Base-by-base conservation (phyloP, 2,888 invertebrate species). In the Adelphocoris suturalis region DNA sequence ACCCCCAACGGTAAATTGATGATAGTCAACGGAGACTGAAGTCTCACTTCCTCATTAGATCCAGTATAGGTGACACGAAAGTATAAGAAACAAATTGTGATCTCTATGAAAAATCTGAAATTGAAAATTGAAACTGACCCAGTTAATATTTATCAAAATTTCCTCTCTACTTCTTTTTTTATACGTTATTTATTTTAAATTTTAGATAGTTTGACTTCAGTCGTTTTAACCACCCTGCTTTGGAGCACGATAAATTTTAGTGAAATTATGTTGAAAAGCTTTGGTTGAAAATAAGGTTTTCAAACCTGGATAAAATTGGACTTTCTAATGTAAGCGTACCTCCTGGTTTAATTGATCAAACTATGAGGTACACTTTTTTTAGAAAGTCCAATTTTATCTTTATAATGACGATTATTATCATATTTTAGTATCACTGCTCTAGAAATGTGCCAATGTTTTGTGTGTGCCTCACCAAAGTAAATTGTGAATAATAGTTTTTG, bases 11-110 rank as follows among this genome's bases (percentile, higher is more conserved):
- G 85, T 19, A 85, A 85, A 85, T 12, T 85, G n/a, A 37, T 37
- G 37, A 55, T 88, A 11, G 55, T 88, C 78, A 88, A 88, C 88
- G 88, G 88, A 16, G 88, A 88, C 46, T 86, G 48, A 82, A n/a
- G 80, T 23, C 68, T 68, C 23, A 11, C 27, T 52, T 52, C 68
- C 23, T 9, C 68, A 23, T 68, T 27, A 68, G 9, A 23, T 23
- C 5, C 27, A 23, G 23, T 68, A 68, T 68, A 68, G 23, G 68
- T 68, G 19, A 68, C 68, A 68, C 23, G 23, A 68, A 23, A 61
- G 61, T 61, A 61, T 61, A 61, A n/a, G 61, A 61, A 61, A 61
- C 14, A 23, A 68, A 23, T 78, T 78, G 78, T 78, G 78, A 78
- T 78, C 78, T 78, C 78, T 3, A 78, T 78, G 78, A 68, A 68